Evolutionary conservation across 2,113 vertebrate genomes (phyloP), one percentile per base, ranked within the genome.

Genomic region (Channa argus): DNA sequence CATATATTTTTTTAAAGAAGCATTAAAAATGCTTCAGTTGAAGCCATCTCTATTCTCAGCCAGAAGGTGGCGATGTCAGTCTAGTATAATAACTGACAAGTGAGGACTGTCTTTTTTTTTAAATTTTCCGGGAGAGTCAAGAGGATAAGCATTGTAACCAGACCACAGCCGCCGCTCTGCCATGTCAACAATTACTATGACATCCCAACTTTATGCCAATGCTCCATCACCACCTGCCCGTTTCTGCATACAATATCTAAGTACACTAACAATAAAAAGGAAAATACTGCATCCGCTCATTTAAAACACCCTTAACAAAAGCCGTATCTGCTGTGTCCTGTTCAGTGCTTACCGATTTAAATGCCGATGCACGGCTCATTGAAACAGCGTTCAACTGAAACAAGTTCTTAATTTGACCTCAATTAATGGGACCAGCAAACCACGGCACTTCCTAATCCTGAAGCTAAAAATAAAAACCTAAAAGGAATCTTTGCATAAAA

Each of bases 11-110:
- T 1, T 24, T 24, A 24, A 24, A 44, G 2, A 4, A 4, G 33
- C 9, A 47, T 55, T 72, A 12, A 2, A 63, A 14, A 9, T 33
- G 5, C 6, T 56, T 47, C 6, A 55, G 3, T 63, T 65, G 41
- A 12, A 33, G 2, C 38, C 39, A 50, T 4, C 79, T 61, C 63
- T 44, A 14, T 12, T 7, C 0, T 52, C 39, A 37, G 11, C 88
- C 94, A 92, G 78, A 60, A 89, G 94, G 59, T 86, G 92, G 91
- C 87, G 88, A 47, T 81, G 62, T 83, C 10, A 45, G 8, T 59
- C 37, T n/a, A 85, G 41, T 54, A 5, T 72, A 13, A 34, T 8
- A 12, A 45, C 56, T 24, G 24, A 24, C 24, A 24, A 24, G 24
- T 24, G 24, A 24, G 24, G 24, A 4, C 24, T 13, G 15, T 6